Evolutionary conservation across 2,888 invertebrate genomes (phyloP).

Genomic region (Tipula helvola): DNA sequence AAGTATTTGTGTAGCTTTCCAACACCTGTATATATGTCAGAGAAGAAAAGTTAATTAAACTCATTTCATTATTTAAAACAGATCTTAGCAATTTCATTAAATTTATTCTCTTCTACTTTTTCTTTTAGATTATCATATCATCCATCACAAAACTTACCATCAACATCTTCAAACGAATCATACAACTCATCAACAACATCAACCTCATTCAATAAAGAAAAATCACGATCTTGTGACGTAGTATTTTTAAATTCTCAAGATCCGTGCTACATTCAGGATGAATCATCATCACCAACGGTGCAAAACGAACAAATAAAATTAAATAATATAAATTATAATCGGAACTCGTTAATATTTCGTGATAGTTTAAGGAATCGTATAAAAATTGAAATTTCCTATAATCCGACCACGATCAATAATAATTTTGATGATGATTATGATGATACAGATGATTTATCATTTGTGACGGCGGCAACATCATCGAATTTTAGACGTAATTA

Average conservation of each 20-base stretch:
- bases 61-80: too few relatives aligned
- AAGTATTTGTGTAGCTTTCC: too few relatives aligned
- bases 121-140: conserved; percentile 6
- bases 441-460: neutral
- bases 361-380: conserved; percentile 15
- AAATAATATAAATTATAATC: neutral
- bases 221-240: neutral
- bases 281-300: neutral
- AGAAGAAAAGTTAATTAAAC: too few relatives aligned
- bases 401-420: neutral
- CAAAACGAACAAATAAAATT: neutral
- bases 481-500: neutral
- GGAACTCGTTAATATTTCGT: neutral
- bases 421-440: neutral
- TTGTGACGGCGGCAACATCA: neutral
- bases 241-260: neutral
- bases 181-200: neutral
- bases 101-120: neutral
- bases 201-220: neutral
- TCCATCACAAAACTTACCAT: neutral
- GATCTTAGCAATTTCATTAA: too few relatives aligned
- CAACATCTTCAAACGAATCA: neutral
- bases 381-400: conserved; percentile 16
- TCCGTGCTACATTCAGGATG: neutral
- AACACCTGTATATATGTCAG: too few relatives aligned